phyloP scores from a whole-genome alignment of 2,888 invertebrate genomes.

The Dermolepida albohirtum region DNA sequence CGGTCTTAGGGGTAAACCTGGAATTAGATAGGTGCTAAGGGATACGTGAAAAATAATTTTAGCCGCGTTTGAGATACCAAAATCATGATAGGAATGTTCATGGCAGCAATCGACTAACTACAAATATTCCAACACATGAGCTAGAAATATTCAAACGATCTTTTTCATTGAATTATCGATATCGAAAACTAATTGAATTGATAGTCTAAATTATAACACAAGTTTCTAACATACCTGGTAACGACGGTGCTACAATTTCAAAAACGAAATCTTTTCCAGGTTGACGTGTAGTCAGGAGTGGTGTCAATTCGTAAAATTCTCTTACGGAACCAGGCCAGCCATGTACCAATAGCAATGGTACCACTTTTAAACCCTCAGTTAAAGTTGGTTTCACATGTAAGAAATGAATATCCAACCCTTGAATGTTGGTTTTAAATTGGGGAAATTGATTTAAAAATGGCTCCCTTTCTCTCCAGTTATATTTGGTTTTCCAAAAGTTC shows the following conservation, averaged over 20 bases:
- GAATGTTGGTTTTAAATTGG: slow-evolving; percentile 78
- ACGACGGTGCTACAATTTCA: slow-evolving; percentile 71
- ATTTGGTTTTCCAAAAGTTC: slow-evolving; percentile 81
- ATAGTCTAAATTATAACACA: background rate
- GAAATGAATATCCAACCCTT: slow-evolving; percentile 78
- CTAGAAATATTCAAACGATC: too few species aligned
- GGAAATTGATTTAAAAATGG: slow-evolving; percentile 72
- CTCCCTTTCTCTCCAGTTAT: slow-evolving; percentile 75
- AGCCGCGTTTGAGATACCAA: too few species aligned
- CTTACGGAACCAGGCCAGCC: slow-evolving; percentile 92
- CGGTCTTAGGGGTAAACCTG: too few species aligned
- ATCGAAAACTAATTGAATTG: too few species aligned
- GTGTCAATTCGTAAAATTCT: slow-evolving; percentile 84
- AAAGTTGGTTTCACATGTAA: slow-evolving; percentile 72
- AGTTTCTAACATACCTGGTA: slow-evolving; percentile 64
- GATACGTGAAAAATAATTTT: too few species aligned
- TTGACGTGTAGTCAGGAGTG: slow-evolving; percentile 69
- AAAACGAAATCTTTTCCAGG: slow-evolving; percentile 72
- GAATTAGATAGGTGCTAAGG: too few species aligned
- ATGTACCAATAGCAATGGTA: slow-evolving; percentile 80
- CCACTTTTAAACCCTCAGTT: slow-evolving; percentile 60
- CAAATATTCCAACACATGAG: too few species aligned
- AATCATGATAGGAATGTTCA: too few species aligned
- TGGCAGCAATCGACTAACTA: too few species aligned
- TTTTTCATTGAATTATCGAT: too few species aligned